Percentiles rank a stretch among this genome's conserved stretches.
Evolutionary conservation across 2,113 vertebrate species (phyloP).

Genomic region (Xiphias gladius): DNA sequence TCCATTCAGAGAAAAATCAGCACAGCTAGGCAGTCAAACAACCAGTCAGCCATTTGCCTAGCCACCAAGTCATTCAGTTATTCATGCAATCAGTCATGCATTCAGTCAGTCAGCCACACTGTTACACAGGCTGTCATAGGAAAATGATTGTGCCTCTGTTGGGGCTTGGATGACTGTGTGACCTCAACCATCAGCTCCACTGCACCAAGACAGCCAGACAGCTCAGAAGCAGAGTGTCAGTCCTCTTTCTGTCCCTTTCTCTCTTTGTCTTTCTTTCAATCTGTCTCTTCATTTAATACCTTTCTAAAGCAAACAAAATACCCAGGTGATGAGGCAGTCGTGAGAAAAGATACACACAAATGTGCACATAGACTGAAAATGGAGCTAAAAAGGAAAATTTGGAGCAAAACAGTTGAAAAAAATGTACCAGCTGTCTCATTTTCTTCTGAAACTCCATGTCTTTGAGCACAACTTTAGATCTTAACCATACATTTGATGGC

Average conservation of each 20-base stretch:
- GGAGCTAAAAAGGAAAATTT: background rate
- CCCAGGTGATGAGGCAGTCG: background rate
- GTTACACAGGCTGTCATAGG: slow-evolving; percentile 48
- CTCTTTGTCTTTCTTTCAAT: too few relatives aligned
- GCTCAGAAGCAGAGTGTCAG: slow-evolving; percentile 31
- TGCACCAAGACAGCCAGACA: slow-evolving; percentile 54
- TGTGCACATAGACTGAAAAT: background rate
- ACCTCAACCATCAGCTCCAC: slow-evolving; percentile 68
- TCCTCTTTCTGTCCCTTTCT: slow-evolving; percentile 1
- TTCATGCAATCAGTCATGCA: slow-evolving; percentile 42
- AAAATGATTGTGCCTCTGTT: slow-evolving; percentile 53
- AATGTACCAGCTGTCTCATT: background rate
- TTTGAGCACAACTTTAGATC: background rate
- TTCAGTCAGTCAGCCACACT: slow-evolving; percentile 14
- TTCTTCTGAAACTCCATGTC: background rate
- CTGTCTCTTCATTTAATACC: background rate
- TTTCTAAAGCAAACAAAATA: background rate
- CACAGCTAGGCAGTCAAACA: slow-evolving; percentile 1
- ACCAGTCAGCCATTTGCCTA: slow-evolving; percentile 19
- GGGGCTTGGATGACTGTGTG: slow-evolving; percentile 52
- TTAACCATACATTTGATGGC: background rate
- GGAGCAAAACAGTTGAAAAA: background rate
- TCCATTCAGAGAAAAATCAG: background rate
- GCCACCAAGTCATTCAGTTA: slow-evolving; percentile 11
- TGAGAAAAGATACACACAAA: background rate